Base-by-base conservation (phyloP, 35 echinoderm and acorn worm genomes). In the Heliocidaris erythrogramma region DNA sequence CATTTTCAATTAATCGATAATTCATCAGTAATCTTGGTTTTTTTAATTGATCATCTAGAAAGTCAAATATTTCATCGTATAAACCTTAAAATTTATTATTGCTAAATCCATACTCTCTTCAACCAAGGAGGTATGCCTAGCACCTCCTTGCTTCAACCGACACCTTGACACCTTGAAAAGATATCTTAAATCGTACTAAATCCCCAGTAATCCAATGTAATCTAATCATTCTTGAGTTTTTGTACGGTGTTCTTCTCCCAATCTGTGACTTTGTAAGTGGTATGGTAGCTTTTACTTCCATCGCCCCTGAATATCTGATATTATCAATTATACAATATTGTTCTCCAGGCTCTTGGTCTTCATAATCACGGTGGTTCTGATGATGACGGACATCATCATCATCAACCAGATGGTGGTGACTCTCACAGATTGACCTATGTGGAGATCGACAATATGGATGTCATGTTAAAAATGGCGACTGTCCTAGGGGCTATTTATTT, bases 401-500 rank as follows among this genome's bases (percentile, higher is more conserved):
- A 78, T 78, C 2, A 21, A 7, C 65, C 65, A 78, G 30, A 88
- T 53, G 49, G 49, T 30, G n/a, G 35, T 27, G 48, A 59, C 48
- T 18, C 9, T 48, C 48, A 92, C 9, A 30, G 91, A 49, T 12
- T 30, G 29, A 30, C n/a, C 6, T 84, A 21, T 11, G 47, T 92
- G 9, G 91, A 59, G 91, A 56, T 30, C 4, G 31, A 92, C 18
- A 49, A 7, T 52, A 92, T 92, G 91, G 49, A 96, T 27, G 60
- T 94, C 30, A 35, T 97, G 18, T 94, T 24, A 29, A 97, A 97
- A 85, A 93, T 93, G 21, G 27, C 93, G 32, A 86, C 92, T 2
- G 88, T 96, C 14, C 11, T 98, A 5, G 49, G 47, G 11, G 91
- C 95, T 21, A 95, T 98, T 49, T 98, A 98, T 85, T 59, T 94